Evolutionary conservation across 2,888 invertebrate species (phyloP).

Genomic region (Poecilus cupreus): DNA sequence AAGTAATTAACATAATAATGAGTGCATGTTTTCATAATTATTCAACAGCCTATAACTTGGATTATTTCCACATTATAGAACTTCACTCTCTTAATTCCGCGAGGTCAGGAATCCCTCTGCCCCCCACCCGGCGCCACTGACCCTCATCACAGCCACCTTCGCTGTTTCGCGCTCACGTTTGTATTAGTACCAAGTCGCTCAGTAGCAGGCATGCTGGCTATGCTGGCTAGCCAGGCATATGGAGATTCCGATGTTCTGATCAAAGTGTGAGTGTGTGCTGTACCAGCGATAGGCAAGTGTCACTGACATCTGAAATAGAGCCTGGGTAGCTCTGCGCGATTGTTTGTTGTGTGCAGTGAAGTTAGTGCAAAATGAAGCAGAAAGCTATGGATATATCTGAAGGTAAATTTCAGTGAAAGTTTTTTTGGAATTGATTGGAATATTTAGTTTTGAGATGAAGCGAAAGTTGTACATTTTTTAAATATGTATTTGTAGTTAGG

Average conservation of each 20-base stretch:
- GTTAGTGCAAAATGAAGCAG: slow-evolving; percentile 47
- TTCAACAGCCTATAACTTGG: neutral
- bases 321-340: neutral
- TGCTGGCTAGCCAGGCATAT: no score
- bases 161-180: slow-evolving; percentile 1
- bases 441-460: neutral
- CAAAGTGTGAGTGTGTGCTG: slow-evolving; percentile 6
- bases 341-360: slow-evolving; percentile 29
- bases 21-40: neutral
- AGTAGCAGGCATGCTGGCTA: neutral
- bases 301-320: neutral
- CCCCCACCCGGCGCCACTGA: neutral
- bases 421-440: neutral
- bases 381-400: slow-evolving; percentile 49
- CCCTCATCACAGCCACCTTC: slow-evolving; percentile 14
- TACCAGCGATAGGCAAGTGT: slow-evolving; percentile 10
- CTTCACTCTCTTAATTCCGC: neutral
- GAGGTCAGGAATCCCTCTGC: neutral
- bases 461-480: neutral
- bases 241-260: neutral
- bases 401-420: slow-evolving; percentile 41
- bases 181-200: neutral
- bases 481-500: neutral
- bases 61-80: neutral
- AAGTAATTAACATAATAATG: neutral